Conservation (phyloP, 2,113 vertebrate genomes). For the Nymphicus hollandicus region DNA sequence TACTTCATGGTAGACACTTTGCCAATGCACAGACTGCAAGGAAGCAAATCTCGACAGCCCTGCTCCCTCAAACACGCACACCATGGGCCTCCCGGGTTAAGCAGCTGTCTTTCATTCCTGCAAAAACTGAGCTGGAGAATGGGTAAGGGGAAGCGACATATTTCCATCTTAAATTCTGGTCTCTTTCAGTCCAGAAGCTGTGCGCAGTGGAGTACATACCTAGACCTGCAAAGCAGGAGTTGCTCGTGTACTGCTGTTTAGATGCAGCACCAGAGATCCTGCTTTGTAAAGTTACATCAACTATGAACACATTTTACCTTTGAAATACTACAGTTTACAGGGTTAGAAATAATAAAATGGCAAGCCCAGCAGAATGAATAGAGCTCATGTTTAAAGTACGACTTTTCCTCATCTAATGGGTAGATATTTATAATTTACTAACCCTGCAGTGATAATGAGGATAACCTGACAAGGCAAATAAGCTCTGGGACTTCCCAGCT, state of each 20-base stretch:
- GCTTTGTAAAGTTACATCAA: neutral
- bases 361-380: neutral
- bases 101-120: neutral
- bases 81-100: rapidly evolving
- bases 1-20: neutral
- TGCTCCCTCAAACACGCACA: rapidly evolving
- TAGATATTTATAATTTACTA: constrained; percentile 15
- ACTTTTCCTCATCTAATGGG: neutral
- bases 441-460: neutral
- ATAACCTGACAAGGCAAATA: neutral
- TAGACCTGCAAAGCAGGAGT: neutral
- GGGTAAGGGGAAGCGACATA: neutral
- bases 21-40: neutral
- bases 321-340: neutral
- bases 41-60: neutral
- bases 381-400: neutral
- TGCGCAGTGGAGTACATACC: rapidly evolving
- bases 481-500: neutral
- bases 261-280: neutral
- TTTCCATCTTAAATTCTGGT: neutral
- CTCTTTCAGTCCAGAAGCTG: neutral
- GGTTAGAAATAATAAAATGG: neutral
- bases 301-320: neutral
- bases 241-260: neutral
- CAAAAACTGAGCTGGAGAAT: neutral